A percentile compares a stretch with the other conserved stretches of the same genome.
Evolutionary conservation across 2,797 vertebrate genomes (phyloP).

Genomic region (Aldrovandia affinis): DNA sequence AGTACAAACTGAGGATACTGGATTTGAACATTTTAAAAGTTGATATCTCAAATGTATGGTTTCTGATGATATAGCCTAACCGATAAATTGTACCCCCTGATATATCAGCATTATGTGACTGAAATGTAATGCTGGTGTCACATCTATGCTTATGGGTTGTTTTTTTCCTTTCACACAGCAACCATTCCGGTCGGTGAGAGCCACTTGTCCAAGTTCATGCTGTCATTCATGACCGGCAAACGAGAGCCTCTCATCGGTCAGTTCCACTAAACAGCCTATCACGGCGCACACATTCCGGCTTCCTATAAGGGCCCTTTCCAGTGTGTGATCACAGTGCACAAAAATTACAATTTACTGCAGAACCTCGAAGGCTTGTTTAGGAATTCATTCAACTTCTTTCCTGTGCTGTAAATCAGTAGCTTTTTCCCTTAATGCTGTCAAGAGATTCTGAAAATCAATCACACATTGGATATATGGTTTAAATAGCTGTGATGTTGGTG

Average conservation of each 20-base stretch:
- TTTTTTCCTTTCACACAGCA: constrained; percentile 38
- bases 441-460: neutral
- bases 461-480: neutral
- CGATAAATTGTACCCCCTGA: neutral
- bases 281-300: neutral
- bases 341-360: neutral
- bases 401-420: neutral
- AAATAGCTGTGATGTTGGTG: neutral
- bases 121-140: neutral
- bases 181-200: constrained; percentile 30
- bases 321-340: neutral
- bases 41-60: neutral
- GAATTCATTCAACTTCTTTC: neutral
- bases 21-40: neutral
- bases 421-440: neutral
- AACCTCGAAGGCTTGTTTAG: neutral
- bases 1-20: too few species aligned
- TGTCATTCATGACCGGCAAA: constrained; percentile 34
- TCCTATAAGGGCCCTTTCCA: neutral
- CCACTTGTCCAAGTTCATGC: constrained; percentile 46
- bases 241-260: constrained; percentile 55
- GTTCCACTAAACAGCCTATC: constrained; percentile 28
- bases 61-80: neutral
- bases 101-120: neutral
- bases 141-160: neutral